Conservation (phyloP, 2,888 invertebrate species). For the Heliconius erato region DNA sequence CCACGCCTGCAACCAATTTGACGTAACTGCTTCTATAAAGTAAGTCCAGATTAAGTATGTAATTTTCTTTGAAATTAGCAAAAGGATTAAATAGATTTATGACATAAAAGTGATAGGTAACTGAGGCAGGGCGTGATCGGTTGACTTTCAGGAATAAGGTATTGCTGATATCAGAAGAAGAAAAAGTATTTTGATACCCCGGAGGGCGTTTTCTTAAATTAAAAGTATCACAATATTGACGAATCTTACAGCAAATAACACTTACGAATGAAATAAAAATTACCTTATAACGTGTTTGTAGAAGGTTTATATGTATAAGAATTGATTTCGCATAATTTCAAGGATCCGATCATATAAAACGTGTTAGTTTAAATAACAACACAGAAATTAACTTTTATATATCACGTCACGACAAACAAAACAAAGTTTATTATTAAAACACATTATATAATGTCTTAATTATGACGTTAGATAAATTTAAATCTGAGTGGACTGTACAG, state of each 20-base stretch:
- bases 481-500: background rate
- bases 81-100: no score
- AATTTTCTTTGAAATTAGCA: background rate
- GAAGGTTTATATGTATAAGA: background rate
- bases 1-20: conserved; percentile 76
- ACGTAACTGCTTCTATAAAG: conserved; percentile 75
- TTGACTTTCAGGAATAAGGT: no score
- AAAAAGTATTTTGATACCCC: no score
- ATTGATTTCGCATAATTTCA: conserved; percentile 1
- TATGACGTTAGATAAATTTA: conserved; percentile 14
- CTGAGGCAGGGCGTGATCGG: no score
- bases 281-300: background rate
- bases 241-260: no score
- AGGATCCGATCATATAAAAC: background rate
- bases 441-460: background rate
- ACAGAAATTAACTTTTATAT: background rate
- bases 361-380: background rate
- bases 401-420: background rate
- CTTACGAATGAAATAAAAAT: no score
- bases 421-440: background rate
- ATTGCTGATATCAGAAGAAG: no score
- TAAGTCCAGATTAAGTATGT: conserved; percentile 59
- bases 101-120: no score
- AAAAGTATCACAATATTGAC: no score
- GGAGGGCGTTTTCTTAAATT: no score